These are phyloP conservation scores for Aulostomus chinensis DNA, from an alignment of 2,797 vertebrate genomes.

Conservation along the genomic window DNA sequence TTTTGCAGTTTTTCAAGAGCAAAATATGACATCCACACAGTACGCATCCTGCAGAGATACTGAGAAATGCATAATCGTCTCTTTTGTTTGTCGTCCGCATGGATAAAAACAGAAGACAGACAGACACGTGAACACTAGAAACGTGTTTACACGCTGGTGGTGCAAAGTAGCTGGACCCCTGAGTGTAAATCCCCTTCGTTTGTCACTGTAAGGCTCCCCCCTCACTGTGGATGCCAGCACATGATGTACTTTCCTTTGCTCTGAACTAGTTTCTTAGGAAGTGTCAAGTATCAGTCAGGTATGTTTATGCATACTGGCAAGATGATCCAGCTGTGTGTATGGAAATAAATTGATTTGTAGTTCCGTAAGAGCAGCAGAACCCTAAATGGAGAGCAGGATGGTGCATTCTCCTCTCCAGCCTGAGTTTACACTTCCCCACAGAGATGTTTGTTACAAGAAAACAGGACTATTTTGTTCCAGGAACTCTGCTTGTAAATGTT, in stretches of 20 bases:
- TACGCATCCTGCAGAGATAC: no score
- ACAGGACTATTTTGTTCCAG: background rate
- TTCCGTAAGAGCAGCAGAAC: conserved; percentile 24
- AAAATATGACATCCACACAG: no score
- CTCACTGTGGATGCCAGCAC: conserved; percentile 6
- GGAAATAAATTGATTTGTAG: conserved; percentile 42
- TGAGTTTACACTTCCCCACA: conserved; percentile 37
- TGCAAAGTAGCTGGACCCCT: conserved; percentile 20
- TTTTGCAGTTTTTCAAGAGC: no score
- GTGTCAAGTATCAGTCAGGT: conserved; percentile 41
- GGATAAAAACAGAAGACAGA: background rate
- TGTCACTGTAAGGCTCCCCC: conserved; percentile 18
- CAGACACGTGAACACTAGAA: background rate
- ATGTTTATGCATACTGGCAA: conserved; percentile 35
- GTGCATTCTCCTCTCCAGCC: conserved; percentile 2
- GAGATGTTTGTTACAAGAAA: conserved; percentile 16
- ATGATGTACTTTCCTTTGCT: conserved; percentile 10
- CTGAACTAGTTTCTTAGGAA: conserved; percentile 14
- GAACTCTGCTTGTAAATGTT: background rate
- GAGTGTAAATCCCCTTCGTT: conserved; percentile 40
- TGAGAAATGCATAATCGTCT: no score
- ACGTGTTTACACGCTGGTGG: background rate
- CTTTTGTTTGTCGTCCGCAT: no score
- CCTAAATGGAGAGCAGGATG: conserved; percentile 61
- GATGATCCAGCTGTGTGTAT: conserved; percentile 40